Evolutionary conservation across 2,888 invertebrate species (phyloP).

Genomic region (Zootermopsis nevadensis): DNA sequence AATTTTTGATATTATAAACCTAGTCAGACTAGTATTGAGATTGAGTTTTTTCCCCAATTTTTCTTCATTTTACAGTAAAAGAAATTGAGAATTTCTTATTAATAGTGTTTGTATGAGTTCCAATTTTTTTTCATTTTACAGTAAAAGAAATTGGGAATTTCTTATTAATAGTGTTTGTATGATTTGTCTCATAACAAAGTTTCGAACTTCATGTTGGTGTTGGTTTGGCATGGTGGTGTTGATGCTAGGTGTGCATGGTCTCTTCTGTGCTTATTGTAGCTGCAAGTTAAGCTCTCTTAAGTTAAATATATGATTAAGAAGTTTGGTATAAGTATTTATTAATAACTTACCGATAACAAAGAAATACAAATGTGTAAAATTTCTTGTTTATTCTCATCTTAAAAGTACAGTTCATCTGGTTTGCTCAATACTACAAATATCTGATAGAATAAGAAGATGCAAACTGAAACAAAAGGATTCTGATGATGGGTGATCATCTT

Average conservation of each 20-base stretch:
- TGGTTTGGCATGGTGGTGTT: conserved; percentile 7
- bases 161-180: too few species aligned
- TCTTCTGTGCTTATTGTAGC: not conserved
- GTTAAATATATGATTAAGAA: too few species aligned
- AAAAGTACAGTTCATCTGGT: too few species aligned
- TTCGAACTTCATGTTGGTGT: conserved; percentile 1
- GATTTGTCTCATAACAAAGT: too few species aligned
- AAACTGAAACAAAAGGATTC: too few species aligned
- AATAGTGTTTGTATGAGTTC: not conserved
- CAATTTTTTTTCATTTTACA: not conserved
- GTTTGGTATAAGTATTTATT: not conserved
- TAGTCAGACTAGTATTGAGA: not conserved
- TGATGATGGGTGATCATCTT: too few species aligned
- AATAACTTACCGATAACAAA: not conserved
- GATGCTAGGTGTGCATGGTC: not conserved
- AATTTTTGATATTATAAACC: too few species aligned
- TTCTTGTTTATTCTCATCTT: too few species aligned
- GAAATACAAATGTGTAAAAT: too few species aligned
- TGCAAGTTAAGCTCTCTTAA: not conserved
- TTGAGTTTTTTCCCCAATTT: not conserved
- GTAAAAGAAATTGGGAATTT: not conserved
- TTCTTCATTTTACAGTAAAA: not conserved
- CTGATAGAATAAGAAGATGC: too few species aligned
- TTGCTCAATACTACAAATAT: too few species aligned
- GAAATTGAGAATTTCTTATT: not conserved